Percentiles rank a stretch among this genome's conserved stretches.
Conservation (phyloP, 2,888 invertebrate genomes). For the Agrenia bidenticulata region DNA sequence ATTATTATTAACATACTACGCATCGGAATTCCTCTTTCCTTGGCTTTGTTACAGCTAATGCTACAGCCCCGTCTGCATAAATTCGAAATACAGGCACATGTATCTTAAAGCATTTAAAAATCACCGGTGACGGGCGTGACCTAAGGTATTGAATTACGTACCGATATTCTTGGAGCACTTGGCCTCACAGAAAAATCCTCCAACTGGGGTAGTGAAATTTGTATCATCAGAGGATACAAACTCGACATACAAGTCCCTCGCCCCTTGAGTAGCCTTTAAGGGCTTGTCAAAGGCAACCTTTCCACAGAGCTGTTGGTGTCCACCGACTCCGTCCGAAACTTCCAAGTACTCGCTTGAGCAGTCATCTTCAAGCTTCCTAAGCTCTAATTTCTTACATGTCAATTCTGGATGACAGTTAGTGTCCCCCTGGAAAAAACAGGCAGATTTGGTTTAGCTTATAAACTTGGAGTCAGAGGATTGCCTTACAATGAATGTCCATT, state of each 20-base stretch:
- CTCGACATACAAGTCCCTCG: neutral
- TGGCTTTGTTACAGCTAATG: too few relatives aligned
- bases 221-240: neutral
- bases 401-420: neutral
- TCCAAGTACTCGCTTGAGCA: neutral
- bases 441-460: neutral
- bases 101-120: too few relatives aligned
- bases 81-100: too few relatives aligned
- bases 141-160: too few relatives aligned
- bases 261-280: neutral
- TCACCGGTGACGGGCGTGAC: too few relatives aligned
- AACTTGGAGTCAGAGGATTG: neutral
- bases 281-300: neutral
- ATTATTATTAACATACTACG: too few relatives aligned
- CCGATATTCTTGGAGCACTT: neutral
- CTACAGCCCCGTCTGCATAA: too few relatives aligned
- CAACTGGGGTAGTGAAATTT: too few relatives aligned
- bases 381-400: neutral
- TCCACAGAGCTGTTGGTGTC: neutral
- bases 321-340: slow-evolving; percentile 6
- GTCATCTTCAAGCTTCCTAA: neutral
- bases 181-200: too few relatives aligned
- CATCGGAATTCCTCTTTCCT: too few relatives aligned
- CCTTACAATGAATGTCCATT: neutral
- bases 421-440: neutral